Conservation (phyloP, 2,797 vertebrate species). For the Petrocephalus schoutedeni region DNA sequence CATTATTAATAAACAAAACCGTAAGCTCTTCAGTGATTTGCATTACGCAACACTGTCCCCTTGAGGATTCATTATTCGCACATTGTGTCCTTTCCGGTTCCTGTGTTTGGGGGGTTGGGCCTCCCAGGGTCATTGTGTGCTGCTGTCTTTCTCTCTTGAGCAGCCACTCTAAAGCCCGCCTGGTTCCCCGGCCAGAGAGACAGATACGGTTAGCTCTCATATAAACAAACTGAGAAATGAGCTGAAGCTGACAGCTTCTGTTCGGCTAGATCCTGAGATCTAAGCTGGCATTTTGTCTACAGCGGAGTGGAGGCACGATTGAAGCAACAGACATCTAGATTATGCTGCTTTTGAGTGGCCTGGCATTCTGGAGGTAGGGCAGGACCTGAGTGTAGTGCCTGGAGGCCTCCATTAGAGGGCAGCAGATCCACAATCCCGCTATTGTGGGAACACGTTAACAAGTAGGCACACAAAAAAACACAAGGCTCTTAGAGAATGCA, state of each 20-base stretch:
- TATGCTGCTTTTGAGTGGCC: background rate
- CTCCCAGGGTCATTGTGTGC: background rate
- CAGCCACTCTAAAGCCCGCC: background rate
- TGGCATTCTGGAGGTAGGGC: background rate
- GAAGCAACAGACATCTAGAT: background rate
- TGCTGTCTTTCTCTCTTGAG: background rate
- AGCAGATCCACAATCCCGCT: background rate
- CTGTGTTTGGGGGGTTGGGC: background rate
- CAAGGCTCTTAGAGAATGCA: background rate
- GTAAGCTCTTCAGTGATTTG: background rate
- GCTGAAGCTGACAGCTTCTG: background rate
- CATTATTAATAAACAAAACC: background rate
- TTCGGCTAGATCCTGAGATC: background rate
- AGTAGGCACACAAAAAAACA: background rate
- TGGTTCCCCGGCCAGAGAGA: background rate
- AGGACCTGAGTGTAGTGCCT: background rate
- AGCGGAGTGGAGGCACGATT: background rate
- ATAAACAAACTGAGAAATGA: background rate
- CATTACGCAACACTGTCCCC: background rate
- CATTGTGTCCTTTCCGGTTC: background rate
- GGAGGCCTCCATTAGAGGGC: background rate
- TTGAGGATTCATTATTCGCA: background rate
- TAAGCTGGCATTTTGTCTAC: background rate
- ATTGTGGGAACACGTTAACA: background rate
- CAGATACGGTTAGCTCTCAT: background rate